These are phyloP conservation scores for Chrysocyon brachyurus DNA, from an alignment of 2,797 vertebrate genomes.

Conservation along the genomic window DNA sequence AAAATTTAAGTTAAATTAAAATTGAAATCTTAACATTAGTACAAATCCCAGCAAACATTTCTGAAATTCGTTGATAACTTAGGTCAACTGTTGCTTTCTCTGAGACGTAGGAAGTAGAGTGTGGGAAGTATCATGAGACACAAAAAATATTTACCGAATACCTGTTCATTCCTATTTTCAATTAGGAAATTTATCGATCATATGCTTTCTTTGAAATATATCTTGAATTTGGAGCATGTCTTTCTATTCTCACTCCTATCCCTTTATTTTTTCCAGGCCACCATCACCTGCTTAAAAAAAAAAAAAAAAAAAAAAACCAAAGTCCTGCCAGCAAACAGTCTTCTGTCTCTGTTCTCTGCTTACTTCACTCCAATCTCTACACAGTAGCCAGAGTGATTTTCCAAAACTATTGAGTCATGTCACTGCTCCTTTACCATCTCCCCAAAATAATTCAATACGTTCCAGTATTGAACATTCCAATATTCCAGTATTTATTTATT, in stretches of 20 bases:
- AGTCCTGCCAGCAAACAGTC: neutral
- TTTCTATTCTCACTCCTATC: neutral
- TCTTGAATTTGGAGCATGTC: neutral
- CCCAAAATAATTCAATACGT: neutral
- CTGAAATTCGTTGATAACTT: neutral
- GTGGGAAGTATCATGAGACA: neutral
- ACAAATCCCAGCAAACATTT: constrained; percentile 29
- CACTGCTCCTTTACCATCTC: neutral
- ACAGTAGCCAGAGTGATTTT: neutral
- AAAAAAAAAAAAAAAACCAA: neutral
- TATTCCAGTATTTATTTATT: too few relatives aligned
- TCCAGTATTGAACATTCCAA: neutral
- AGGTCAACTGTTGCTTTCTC: neutral
- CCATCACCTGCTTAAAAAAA: neutral
- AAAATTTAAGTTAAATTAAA: neutral
- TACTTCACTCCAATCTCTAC: neutral
- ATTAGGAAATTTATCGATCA: neutral
- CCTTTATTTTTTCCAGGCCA: neutral
- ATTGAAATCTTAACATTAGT: neutral
- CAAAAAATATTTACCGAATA: constrained; percentile 31
- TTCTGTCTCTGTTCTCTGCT: constrained; percentile 6
- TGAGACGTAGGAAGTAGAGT: neutral
- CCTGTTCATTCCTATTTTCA: neutral
- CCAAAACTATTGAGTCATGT: neutral
- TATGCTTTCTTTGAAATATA: constrained; percentile 6